Evolutionary conservation across 2,888 invertebrate genomes (phyloP).

Genomic region (Phrixothrix hirtus): DNA sequence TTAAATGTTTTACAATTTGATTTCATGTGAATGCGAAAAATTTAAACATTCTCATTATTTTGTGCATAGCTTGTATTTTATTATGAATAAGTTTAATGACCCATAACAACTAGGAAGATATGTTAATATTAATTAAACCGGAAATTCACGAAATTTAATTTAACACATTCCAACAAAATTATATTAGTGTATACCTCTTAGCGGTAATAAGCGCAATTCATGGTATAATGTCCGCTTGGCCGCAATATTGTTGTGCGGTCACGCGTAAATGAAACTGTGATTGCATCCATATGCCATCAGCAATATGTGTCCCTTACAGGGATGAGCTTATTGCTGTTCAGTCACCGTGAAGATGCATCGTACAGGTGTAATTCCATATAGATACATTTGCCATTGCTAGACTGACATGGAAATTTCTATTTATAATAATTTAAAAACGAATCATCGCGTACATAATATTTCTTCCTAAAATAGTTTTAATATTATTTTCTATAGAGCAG

Average conservation of each 20-base stretch:
- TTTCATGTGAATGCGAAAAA: too few relatives aligned
- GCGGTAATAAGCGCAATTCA: conserved; percentile 13
- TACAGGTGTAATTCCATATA: conserved; percentile 13
- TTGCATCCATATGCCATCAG: conserved; percentile 42
- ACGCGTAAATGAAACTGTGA: conserved; percentile 41
- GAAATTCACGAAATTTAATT: not conserved
- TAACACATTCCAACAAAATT: conserved; percentile 1
- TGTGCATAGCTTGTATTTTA: too few relatives aligned
- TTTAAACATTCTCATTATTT: too few relatives aligned
- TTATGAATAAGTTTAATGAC: too few relatives aligned
- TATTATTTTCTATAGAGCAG: conserved; percentile 61
- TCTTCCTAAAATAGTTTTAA: not conserved
- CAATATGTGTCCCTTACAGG: conserved; percentile 34
- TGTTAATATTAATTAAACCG: not conserved
- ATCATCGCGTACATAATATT: not conserved
- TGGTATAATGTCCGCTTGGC: conserved; percentile 15
- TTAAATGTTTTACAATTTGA: too few relatives aligned
- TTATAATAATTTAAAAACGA: not conserved
- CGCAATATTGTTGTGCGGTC: conserved; percentile 42
- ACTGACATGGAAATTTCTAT: too few relatives aligned
- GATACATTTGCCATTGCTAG: too few relatives aligned
- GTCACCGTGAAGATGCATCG: conserved; percentile 29
- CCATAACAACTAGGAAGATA: not conserved
- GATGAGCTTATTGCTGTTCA: conserved; percentile 33
- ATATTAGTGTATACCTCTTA: too few relatives aligned